Percentiles rank a stretch among this genome's conserved stretches.
Conservation (phyloP, 2,113 vertebrate genomes). For the Egretta garzetta region DNA sequence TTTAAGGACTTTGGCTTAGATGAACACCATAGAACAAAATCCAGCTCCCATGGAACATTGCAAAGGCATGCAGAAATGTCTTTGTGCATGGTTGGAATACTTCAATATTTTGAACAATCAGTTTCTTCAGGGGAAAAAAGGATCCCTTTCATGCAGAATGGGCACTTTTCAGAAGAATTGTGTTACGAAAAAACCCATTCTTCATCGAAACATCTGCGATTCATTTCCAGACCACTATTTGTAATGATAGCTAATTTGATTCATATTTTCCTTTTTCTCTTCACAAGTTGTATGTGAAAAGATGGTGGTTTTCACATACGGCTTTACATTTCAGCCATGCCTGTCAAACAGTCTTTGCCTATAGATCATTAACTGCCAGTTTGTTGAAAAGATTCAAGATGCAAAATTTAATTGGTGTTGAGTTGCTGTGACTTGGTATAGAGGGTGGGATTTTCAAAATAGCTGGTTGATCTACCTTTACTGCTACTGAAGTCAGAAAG, state of each 20-base stretch:
- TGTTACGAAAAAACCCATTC: constrained; percentile 14
- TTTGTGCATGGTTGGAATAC: constrained; percentile 54
- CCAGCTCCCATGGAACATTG: constrained; percentile 29
- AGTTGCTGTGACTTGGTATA: neutral
- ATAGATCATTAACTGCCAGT: constrained; percentile 24
- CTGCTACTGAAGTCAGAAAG: constrained; percentile 2
- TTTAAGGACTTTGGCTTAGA: constrained; percentile 44
- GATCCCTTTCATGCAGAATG: constrained; percentile 52
- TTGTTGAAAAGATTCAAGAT: neutral
- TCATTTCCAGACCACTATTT: constrained; percentile 59
- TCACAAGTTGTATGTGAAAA: constrained; percentile 41
- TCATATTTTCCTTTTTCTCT: constrained; percentile 58
- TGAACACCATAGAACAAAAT: constrained; percentile 39
- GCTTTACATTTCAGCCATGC: constrained; percentile 32
- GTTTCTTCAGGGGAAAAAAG: constrained; percentile 36
- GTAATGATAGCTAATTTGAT: constrained; percentile 68
- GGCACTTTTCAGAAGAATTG: constrained; percentile 51
- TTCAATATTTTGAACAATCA: constrained; percentile 58
- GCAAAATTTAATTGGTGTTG: constrained; percentile 3
- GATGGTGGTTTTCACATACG: constrained; percentile 40
- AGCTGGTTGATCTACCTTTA: neutral
- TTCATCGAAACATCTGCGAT: constrained; percentile 51
- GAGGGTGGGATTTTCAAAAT: constrained; percentile 22
- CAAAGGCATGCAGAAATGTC: constrained; percentile 54
- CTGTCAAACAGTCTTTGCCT: constrained; percentile 21